phyloP scores from a whole-genome alignment of 1,140 invertebrate genomes.

The Xylocopa sonorina region DNA sequence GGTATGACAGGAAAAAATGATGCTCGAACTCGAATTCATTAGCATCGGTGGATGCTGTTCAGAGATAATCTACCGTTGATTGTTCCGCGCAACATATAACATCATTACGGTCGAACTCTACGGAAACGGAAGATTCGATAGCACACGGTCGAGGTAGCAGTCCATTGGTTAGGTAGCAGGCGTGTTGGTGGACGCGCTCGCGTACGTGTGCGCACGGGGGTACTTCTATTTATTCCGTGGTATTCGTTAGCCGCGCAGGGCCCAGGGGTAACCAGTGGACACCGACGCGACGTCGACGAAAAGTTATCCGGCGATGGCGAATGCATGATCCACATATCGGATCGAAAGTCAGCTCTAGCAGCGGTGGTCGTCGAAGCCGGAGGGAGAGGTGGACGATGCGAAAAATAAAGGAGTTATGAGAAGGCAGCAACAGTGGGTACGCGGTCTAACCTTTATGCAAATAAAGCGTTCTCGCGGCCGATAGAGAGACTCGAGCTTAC shows the following conservation, averaged over 20 bases:
- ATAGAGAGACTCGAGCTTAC: slow-evolving; percentile 63
- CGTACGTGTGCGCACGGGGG: neutral
- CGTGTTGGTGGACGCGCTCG: neutral
- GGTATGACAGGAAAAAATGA: too few species aligned
- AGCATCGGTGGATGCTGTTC: neutral
- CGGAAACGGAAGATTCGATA: slow-evolving; percentile 55
- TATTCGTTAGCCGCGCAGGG: neutral
- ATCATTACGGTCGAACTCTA: slow-evolving; percentile 12
- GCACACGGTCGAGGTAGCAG: slow-evolving; percentile 10
- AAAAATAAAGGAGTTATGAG: slow-evolving; percentile 69
- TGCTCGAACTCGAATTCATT: too few species aligned
- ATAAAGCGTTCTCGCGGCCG: slow-evolving; percentile 61
- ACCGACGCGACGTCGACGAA: slow-evolving; percentile 4
- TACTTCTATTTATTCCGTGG: neutral
- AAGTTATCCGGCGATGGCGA: slow-evolving; percentile 45
- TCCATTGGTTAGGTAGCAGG: neutral
- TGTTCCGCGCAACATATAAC: neutral
- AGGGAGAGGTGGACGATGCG: slow-evolving; percentile 6
- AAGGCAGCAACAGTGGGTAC: slow-evolving; percentile 17
- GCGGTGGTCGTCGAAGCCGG: slow-evolving; percentile 9
- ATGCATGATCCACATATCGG: slow-evolving; percentile 63
- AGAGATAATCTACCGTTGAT: neutral
- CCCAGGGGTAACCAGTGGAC: neutral
- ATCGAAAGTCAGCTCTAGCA: slow-evolving; percentile 18
- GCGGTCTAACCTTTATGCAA: slow-evolving; percentile 70